phyloP scores from a whole-genome alignment of 1,140 invertebrate species.

The Aphis craccivora region DNA sequence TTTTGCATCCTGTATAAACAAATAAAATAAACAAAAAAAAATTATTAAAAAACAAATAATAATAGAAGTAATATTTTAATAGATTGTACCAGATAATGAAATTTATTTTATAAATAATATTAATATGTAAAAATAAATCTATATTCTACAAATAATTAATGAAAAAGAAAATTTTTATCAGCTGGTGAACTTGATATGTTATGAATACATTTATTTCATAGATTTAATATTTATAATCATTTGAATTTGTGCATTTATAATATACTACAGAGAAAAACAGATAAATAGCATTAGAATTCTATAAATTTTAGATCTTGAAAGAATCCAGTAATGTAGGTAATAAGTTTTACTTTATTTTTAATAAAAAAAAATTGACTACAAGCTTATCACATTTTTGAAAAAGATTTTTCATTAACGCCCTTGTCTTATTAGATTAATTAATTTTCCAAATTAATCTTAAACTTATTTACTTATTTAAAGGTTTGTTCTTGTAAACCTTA shows the following conservation, averaged over 20 bases:
- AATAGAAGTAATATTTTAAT: not conserved
- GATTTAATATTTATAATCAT: too few relatives aligned
- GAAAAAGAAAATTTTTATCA: not conserved
- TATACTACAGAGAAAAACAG: too few relatives aligned
- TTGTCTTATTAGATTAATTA: not conserved
- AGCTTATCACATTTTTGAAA: not conserved
- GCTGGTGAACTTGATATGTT: not conserved
- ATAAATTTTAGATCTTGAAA: too few relatives aligned
- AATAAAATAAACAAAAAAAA: constrained; percentile 11
- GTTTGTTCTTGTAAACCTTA: not conserved
- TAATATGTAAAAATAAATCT: too few relatives aligned
- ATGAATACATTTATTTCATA: not conserved
- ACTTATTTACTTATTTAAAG: not conserved
- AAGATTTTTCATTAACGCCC: not conserved
- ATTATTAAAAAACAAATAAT: not conserved
- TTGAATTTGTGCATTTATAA: too few relatives aligned
- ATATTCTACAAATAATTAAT: too few relatives aligned
- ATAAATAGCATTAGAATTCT: too few relatives aligned
- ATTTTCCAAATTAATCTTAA: not conserved
- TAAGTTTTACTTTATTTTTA: not conserved
- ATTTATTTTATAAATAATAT: too few relatives aligned
- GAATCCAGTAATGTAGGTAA: too few relatives aligned
- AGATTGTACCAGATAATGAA: too few relatives aligned
- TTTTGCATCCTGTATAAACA: constrained; percentile 35
- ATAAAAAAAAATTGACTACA: not conserved